phyloP scores from a whole-genome alignment of 2,888 invertebrate species.

The Eupithecia insigniata region DNA sequence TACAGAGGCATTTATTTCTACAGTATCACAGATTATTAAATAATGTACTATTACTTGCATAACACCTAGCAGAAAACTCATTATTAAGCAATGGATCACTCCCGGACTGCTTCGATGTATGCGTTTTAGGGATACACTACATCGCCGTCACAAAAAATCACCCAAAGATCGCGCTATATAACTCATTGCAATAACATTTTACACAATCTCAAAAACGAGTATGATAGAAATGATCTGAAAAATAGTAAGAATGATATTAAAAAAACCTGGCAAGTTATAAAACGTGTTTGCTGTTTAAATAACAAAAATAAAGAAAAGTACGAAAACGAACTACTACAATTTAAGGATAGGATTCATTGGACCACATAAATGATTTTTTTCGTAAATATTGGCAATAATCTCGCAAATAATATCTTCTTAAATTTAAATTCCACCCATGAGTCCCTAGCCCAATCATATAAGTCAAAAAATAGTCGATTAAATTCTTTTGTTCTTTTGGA shows the following conservation, averaged over 20 bases:
- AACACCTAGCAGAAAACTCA: constrained; percentile 8
- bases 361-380: constrained; percentile 9
- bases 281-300: too few relatives aligned
- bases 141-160: constrained; percentile 15
- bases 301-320: neutral
- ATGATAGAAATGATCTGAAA: neutral
- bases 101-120: constrained; percentile 16
- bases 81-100: constrained; percentile 13
- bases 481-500: constrained; percentile 6
- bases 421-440: constrained; percentile 1
- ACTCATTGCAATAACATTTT: constrained; percentile 11
- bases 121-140: constrained; percentile 15
- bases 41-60: too few relatives aligned
- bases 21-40: too few relatives aligned
- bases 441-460: neutral
- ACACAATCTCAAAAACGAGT: neutral
- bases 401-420: neutral
- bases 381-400: neutral
- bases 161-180: constrained; percentile 15
- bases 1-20: too few relatives aligned
- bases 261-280: too few relatives aligned
- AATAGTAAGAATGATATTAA: constrained; percentile 2
- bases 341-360: neutral
- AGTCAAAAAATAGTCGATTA: neutral
- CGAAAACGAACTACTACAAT: neutral